A percentile compares a stretch with the other conserved stretches of the same genome.
Evolutionary conservation across 2,797 vertebrate genomes (phyloP).

Genomic region (Etheostoma nigrum): DNA sequence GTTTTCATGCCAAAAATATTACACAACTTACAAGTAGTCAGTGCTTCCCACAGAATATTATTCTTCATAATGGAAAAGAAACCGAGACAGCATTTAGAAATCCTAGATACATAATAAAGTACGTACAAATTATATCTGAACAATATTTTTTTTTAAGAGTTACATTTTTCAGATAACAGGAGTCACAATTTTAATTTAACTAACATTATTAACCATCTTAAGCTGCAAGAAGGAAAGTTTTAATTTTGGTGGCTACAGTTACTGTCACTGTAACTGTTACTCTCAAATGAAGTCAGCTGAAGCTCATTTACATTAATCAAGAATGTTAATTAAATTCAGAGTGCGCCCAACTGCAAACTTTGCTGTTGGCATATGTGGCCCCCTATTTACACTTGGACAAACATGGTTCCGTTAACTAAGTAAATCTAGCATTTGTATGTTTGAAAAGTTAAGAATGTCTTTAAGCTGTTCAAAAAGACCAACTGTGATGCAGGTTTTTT

Average conservation of each 20-base stretch:
- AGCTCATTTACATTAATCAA: too few species aligned
- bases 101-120: neutral
- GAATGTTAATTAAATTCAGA: too few species aligned
- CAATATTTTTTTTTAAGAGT: neutral
- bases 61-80: constrained; percentile 28
- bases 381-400: too few species aligned
- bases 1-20: constrained; percentile 32
- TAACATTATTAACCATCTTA: neutral
- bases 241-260: neutral
- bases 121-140: neutral
- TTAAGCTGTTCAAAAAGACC: too few species aligned
- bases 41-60: constrained; percentile 20
- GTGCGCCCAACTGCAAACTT: too few species aligned
- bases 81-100: constrained; percentile 28
- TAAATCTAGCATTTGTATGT: too few species aligned
- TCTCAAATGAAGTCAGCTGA: neutral
- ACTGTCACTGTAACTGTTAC: neutral
- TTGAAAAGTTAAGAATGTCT: too few species aligned
- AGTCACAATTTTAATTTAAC: neutral
- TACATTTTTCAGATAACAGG: neutral
- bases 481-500: too few species aligned
- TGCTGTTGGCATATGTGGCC: too few species aligned
- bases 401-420: too few species aligned
- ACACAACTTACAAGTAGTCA: constrained; percentile 36
- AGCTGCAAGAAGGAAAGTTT: neutral